Conservation (phyloP, 2,797 vertebrate genomes). For the Pelodytes ibericus region DNA sequence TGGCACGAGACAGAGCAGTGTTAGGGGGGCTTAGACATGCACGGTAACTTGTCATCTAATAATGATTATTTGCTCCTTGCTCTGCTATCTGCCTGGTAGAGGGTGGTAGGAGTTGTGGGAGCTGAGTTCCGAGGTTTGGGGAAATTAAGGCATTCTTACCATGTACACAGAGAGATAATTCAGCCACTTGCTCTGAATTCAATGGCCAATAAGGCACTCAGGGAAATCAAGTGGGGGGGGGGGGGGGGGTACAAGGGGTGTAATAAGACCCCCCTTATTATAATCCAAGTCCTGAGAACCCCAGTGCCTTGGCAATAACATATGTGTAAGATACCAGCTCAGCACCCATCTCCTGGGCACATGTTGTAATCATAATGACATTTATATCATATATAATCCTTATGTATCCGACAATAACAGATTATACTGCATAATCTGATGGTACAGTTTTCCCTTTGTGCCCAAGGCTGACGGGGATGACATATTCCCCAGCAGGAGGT, state of each 20-base stretch:
- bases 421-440: not conserved
- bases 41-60: not conserved
- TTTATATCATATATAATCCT: too few species aligned
- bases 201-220: constrained; percentile 37
- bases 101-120: constrained; percentile 7
- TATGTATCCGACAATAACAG: too few species aligned
- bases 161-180: constrained; percentile 23
- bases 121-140: constrained; percentile 22
- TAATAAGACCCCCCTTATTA: constrained; percentile 4
- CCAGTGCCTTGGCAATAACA: constrained; percentile 36
- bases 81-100: not conserved
- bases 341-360: not conserved
- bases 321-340: constrained; percentile 21
- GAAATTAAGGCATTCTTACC: constrained; percentile 44
- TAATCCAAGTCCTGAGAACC: constrained; percentile 39
- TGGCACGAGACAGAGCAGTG: constrained; percentile 47
- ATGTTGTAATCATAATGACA: constrained; percentile 16
- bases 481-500: not conserved
- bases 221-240: not conserved
- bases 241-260: too few species aligned
- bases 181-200: constrained; percentile 6
- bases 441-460: not conserved
- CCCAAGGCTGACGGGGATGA: not conserved
- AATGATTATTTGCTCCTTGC: not conserved
- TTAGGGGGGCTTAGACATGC: constrained; percentile 26